Evolutionary conservation across 37 sponge, comb jelly and placozoan genomes (phyloP).

Genomic region (Beroe ovata): DNA sequence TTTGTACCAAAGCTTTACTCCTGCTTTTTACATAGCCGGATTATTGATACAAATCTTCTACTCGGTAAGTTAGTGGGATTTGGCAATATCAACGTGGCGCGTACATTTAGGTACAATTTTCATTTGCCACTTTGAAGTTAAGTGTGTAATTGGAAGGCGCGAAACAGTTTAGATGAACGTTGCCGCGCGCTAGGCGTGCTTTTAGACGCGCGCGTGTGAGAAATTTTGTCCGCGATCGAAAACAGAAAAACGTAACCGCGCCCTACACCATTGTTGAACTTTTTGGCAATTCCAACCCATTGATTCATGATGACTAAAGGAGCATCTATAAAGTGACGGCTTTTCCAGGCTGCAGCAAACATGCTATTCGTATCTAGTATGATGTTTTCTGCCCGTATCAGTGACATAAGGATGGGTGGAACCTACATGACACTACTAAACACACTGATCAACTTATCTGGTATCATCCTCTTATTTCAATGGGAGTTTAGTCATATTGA

Average conservation of each 20-base stretch:
- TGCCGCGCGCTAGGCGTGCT: neutral
- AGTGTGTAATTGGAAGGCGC: neutral
- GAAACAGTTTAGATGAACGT: neutral
- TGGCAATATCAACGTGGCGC: too few species aligned
- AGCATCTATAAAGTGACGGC: neutral
- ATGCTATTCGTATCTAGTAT: conserved; percentile 92
- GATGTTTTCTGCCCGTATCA: conserved; percentile 86
- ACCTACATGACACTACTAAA: conserved; percentile 99
- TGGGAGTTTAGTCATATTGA: too few species aligned
- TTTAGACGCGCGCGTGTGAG: neutral
- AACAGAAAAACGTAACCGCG: too few species aligned
- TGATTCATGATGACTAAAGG: too few species aligned
- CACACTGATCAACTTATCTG: conserved; percentile 86
- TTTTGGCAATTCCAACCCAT: too few species aligned
- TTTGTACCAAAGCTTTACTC: neutral
- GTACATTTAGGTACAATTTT: neutral
- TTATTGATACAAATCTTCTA: conserved; percentile 22
- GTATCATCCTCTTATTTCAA: too few species aligned
- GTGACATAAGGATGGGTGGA: conserved; percentile 93
- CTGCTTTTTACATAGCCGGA: conserved; percentile 15
- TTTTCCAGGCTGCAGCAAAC: conserved; percentile 72
- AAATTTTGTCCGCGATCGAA: too few species aligned
- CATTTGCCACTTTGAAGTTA: too few species aligned
- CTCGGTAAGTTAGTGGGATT: conserved; percentile 61
- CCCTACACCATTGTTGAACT: too few species aligned